Conservation (phyloP, 2,888 invertebrate genomes). For the Drosophila percnosoma region DNA sequence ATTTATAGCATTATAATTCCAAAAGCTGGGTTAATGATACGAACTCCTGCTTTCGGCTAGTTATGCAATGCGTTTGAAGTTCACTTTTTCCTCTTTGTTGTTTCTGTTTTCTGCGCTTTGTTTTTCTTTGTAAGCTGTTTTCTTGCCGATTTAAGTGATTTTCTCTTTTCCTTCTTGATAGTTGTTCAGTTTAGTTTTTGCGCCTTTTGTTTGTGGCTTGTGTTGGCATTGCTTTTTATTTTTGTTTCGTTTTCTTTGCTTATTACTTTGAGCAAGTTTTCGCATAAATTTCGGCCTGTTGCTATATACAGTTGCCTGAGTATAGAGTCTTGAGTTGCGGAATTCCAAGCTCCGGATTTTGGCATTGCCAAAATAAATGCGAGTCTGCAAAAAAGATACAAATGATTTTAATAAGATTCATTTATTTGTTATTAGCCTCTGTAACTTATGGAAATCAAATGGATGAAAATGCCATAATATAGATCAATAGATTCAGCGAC, state of each 20-base stretch:
- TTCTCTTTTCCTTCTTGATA: constrained; percentile 42
- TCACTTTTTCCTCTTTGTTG: constrained; percentile 33
- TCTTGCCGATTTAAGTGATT: constrained; percentile 66
- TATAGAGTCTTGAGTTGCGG: constrained; percentile 17
- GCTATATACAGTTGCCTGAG: constrained; percentile 68
- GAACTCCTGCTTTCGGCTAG: constrained; percentile 12
- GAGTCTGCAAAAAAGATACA: constrained; percentile 56
- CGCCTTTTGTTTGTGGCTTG: constrained; percentile 57
- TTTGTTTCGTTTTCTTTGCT: constrained; percentile 51
- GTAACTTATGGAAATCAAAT: constrained; percentile 23
- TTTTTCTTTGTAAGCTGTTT: constrained; percentile 36
- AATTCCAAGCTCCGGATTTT: constrained; percentile 51
- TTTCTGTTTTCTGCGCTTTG: constrained; percentile 18
- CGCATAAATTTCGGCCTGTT: constrained; percentile 73
- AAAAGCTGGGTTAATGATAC: constrained; percentile 47
- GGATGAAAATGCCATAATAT: background rate
- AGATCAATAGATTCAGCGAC: background rate
- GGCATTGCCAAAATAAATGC: constrained; percentile 59
- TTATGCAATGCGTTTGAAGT: constrained; percentile 37
- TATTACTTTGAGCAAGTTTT: constrained; percentile 73
- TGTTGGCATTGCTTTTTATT: constrained; percentile 45
- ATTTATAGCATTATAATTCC: constrained; percentile 83
- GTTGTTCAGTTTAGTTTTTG: constrained; percentile 52
- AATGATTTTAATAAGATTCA: constrained; percentile 58
- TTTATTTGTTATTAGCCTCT: constrained; percentile 14